Evolutionary conservation across 2,113 vertebrate genomes (phyloP).

Genomic region (Steatornis caripensis): DNA sequence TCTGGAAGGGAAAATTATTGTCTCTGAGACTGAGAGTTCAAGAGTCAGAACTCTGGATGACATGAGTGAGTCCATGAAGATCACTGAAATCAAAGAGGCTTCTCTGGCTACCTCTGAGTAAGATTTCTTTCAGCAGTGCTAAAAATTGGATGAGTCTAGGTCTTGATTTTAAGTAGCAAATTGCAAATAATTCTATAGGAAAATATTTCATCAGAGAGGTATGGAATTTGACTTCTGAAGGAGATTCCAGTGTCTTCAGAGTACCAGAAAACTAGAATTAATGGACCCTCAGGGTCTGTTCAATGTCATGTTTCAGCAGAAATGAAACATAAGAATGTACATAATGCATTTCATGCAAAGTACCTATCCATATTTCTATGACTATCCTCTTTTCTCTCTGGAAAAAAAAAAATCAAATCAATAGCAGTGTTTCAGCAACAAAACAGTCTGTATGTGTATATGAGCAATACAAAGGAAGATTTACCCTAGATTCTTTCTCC

Average conservation of each 20-base stretch:
- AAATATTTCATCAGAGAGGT: neutral
- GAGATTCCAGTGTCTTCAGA: neutral
- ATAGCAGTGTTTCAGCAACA: neutral
- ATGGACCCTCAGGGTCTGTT: neutral
- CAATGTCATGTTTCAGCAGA: neutral
- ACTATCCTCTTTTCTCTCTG: neutral
- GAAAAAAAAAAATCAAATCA: neutral
- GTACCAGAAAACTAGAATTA: neutral
- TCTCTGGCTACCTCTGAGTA: neutral
- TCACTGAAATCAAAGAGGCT: neutral
- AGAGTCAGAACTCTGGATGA: neutral
- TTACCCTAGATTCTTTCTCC: neutral
- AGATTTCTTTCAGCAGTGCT: neutral
- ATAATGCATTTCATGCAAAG: neutral
- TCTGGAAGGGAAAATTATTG: neutral
- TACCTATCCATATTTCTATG: neutral
- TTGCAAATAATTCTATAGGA: neutral
- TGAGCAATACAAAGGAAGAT: neutral
- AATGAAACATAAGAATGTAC: neutral
- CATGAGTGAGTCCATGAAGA: neutral
- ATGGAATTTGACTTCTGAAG: neutral
- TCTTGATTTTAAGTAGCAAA: neutral
- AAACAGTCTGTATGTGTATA: neutral
- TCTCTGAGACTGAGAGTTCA: neutral
- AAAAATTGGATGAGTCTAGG: neutral